These are phyloP conservation scores for Eristalis arbustorum DNA, from an alignment of 2,888 invertebrate species.

Conservation along the genomic window DNA sequence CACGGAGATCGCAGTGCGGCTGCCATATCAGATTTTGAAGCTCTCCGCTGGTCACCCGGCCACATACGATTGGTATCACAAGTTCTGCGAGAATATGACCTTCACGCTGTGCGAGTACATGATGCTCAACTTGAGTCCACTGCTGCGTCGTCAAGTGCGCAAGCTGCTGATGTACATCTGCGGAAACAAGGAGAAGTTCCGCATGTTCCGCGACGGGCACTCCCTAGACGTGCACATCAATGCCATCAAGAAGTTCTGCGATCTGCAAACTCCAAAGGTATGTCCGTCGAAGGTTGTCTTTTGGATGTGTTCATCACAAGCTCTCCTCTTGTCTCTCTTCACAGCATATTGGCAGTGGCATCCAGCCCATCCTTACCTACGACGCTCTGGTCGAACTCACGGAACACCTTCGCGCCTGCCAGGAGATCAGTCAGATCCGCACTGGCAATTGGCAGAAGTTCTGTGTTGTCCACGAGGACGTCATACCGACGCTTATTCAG, in stretches of 20 bases:
- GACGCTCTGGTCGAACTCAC: slow-evolving; percentile 96
- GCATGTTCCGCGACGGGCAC: slow-evolving; percentile 95
- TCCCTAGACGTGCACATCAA: slow-evolving; percentile 94
- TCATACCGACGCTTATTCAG: slow-evolving; percentile 90
- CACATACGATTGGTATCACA: slow-evolving; percentile 82
- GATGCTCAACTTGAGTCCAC: slow-evolving; percentile 91
- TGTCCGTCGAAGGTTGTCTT: background rate
- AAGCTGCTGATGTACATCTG: slow-evolving; percentile 95
- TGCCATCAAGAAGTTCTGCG: slow-evolving; percentile 82
- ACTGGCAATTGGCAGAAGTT: slow-evolving; percentile 98
- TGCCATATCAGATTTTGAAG: slow-evolving; percentile 92
- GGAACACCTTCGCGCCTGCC: slow-evolving; percentile 96
- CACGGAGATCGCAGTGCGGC: slow-evolving; percentile 95
- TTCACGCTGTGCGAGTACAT: slow-evolving; percentile 94
- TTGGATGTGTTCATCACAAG: background rate
- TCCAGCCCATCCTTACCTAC: slow-evolving; percentile 85
- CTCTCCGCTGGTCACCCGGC: slow-evolving; percentile 79
- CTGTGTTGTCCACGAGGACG: slow-evolving; percentile 87
- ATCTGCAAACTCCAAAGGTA: slow-evolving; percentile 77
- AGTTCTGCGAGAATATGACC: slow-evolving; percentile 84
- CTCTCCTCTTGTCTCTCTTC: background rate
- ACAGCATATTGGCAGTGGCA: slow-evolving; percentile 71
- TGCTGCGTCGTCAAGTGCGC: slow-evolving; percentile 90
- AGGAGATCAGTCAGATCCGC: slow-evolving; percentile 94
- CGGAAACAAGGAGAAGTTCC: slow-evolving; percentile 97